Evolutionary conservation across 2,888 invertebrate species (phyloP), one percentile per base, ranked within the genome.

Genomic region (Microctonus aethiopoides): DNA sequence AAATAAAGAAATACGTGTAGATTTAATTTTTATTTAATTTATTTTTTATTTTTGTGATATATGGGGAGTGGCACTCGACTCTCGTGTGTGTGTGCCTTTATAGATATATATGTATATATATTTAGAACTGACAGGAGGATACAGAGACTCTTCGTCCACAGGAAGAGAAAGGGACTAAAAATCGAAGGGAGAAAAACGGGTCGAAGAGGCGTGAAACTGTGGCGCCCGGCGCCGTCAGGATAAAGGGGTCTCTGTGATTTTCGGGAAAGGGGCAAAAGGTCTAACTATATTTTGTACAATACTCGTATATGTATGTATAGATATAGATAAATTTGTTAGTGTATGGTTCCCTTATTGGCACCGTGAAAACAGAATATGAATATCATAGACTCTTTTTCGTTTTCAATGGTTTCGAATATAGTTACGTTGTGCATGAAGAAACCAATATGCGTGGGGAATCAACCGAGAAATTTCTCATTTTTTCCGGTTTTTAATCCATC

Each of bases 161-260:
- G 46, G 65, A 66, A 10, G 54, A 57, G 26, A 56, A 67, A 65
- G n/a, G 59, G 59, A 46, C 63, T 62, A 41, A 70, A 56, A 54
- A 54, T 16, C 61, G 62, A 68, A 51, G 65, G 63, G 68, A 67
- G 66, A 32, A 62, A 51, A 57, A 56, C 57, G 20, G 74, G 74
- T 63, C 70, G 75, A 77, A 78, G 76, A 83, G 83, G 83, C 83
- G 83, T 82, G 83, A 83, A 82, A 76, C 79, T 74, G 76, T 82
- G 82, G 83, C 83, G 83, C 83, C 83, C 81, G 80, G 83, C 82
- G 83, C 81, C 76, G 72, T 65, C 46, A 66, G 70, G 67, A 69
- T 73, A 68, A 70, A 72, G 69, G 70, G 68, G 67, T 68, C 64
- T 67, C 32, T 57, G 51, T 39, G 70, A 72, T 72, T 74, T 74